A percentile compares a stretch with the other conserved stretches of the same genome.
Conservation (phyloP, 2,888 invertebrate genomes). For the Caenorhabditis sinica region DNA sequence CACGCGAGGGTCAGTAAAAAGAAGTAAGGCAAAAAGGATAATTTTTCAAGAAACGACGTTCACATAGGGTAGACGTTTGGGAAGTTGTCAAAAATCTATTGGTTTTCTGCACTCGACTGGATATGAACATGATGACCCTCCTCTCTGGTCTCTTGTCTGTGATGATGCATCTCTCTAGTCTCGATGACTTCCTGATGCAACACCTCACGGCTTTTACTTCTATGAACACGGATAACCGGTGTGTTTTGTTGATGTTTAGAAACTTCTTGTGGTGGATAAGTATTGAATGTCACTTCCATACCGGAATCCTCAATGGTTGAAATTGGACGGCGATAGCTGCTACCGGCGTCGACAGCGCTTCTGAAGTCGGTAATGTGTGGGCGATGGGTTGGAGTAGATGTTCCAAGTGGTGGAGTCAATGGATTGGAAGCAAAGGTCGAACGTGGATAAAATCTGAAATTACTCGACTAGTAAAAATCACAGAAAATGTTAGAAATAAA, state of each 20-base stretch:
- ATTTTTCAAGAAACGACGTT: conserved; percentile 18
- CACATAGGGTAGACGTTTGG: conserved; percentile 29
- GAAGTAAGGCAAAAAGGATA: neutral
- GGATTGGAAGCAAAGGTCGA: conserved; percentile 83
- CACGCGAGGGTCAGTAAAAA: conserved; percentile 47
- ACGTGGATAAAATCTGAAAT: conserved; percentile 70
- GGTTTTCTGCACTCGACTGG: conserved; percentile 47
- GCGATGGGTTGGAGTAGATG: conserved; percentile 81
- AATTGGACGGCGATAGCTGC: conserved; percentile 64
- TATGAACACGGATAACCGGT: conserved; percentile 68
- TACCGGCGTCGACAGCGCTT: conserved; percentile 60
- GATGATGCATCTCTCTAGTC: conserved; percentile 58
- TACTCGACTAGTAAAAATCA: conserved; percentile 13
- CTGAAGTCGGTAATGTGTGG: conserved; percentile 65
- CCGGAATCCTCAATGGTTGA: conserved; percentile 70
- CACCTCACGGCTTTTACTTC: conserved; percentile 66
- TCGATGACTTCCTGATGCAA: conserved; percentile 56
- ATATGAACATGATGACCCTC: conserved; percentile 32
- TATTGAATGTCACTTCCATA: conserved; percentile 69
- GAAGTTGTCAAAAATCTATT: conserved; percentile 21
- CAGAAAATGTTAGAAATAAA: conserved; percentile 35
- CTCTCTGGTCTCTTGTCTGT: conserved; percentile 51
- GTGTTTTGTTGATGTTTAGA: conserved; percentile 43
- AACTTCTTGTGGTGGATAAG: conserved; percentile 61
- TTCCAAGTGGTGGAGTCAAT: conserved; percentile 83